Conservation (phyloP, 2,888 invertebrate genomes). For the Lepas anatifera region DNA sequence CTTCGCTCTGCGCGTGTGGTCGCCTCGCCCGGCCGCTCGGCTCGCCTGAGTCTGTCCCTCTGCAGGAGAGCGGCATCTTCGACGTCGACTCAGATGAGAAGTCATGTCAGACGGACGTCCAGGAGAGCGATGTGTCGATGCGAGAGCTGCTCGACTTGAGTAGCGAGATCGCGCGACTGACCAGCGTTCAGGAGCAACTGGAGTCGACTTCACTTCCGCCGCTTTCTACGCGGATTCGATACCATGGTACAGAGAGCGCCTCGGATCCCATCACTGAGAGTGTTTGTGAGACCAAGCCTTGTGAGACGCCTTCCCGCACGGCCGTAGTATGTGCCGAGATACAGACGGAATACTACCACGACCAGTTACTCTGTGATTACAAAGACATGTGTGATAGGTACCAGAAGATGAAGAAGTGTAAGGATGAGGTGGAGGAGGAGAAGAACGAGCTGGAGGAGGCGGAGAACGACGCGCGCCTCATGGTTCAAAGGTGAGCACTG, state of each 20-base stretch:
- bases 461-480: constrained; percentile 13
- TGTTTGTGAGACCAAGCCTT: not conserved
- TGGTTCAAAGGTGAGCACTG: constrained; percentile 7
- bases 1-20: not conserved
- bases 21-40: not conserved
- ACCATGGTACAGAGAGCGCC: not conserved
- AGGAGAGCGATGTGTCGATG: constrained; percentile 8
- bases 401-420: not conserved
- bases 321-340: not conserved
- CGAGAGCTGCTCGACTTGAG: constrained; percentile 10
- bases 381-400: not conserved
- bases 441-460: constrained; percentile 12
- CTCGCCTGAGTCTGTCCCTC: constrained; percentile 13
- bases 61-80: constrained; percentile 26
- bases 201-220: not conserved
- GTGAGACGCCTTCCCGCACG: not conserved
- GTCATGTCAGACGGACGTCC: constrained; percentile 10
- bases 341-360: constrained; percentile 4
- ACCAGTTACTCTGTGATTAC: constrained; percentile 6
- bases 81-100: constrained; percentile 15
- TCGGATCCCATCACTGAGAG: no score
- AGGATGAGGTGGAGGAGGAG: not conserved
- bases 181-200: not conserved
- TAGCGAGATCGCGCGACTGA: constrained; percentile 8
- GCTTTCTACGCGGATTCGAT: not conserved